Base-by-base conservation (phyloP, 2,113 vertebrate genomes). In the Syrrhaptes paradoxus region DNA sequence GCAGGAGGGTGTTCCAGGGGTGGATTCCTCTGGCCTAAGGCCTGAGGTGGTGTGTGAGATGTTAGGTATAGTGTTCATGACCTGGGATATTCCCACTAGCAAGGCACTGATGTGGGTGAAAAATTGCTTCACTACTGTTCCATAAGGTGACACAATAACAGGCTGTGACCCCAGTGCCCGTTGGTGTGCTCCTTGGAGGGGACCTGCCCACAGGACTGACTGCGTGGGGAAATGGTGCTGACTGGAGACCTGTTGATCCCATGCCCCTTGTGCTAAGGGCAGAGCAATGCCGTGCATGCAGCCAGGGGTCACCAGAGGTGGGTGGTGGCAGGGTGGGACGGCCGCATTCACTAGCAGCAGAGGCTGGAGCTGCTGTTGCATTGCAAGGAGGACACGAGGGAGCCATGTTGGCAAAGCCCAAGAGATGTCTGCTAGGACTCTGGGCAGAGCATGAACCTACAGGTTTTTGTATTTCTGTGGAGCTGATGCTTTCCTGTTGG, bases 301-400 rank as follows among this genome's bases (percentile, higher is more conserved):
- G 8, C 24, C n/a, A 9, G 36, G 52, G 58, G 3, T 43, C 7
- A 0, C 13, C 3, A 3, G 54, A 13, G 1, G 0, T 18, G 19
- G 13, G 4, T n/a, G 41, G 19, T 5, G 13, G 14, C 7, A 5
- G 19, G 22, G 11, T 19, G 49, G 43, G 5, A 3, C 5, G 2
- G 18, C 17, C 16, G 51, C 17, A 3, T 22, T 58, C 7, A 1
- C 20, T 21, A 38, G 61, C 68, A 43, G 18, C 45, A 28, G 63
- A 28, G 49, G 24, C 58, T 80, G 68, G 10, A 66, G 21, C 57
- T 36, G 15, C 45, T 72, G n/a, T 38, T 24, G 11, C 2, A 0
- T 32, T 59, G 52, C 45, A 25, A 24, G 26, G 22, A 36, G 31
- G 26, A 36, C 26, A 13, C 0, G 1, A 16, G 34, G 22, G 22